Conservation (phyloP, 2,797 vertebrate genomes). For the Salarias fasciatus region DNA sequence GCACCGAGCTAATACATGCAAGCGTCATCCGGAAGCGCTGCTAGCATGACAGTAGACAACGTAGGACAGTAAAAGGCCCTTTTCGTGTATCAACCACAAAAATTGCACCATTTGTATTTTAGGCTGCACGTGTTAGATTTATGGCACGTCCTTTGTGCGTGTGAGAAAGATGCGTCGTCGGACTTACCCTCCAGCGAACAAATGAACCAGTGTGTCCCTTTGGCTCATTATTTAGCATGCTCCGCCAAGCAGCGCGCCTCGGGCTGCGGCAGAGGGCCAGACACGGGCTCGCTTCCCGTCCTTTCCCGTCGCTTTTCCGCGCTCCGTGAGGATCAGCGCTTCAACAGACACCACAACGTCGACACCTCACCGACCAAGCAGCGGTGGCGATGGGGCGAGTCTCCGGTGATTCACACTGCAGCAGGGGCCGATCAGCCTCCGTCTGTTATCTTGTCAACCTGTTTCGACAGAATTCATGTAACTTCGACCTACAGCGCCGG, state of each 20-base stretch:
- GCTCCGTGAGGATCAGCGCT: conserved; percentile 40
- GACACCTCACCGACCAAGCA: conserved; percentile 28
- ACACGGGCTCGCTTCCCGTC: conserved; percentile 31
- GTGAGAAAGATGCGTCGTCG: no score
- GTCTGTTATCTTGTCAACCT: no score
- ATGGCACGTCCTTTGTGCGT: no score
- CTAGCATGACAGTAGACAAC: no score
- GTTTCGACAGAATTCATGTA: conserved; percentile 1
- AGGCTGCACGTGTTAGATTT: no score
- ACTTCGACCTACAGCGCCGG: background rate
- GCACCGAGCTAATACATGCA: no score
- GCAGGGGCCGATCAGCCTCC: conserved; percentile 45
- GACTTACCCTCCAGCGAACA: conserved; percentile 96
- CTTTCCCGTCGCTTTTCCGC: conserved; percentile 21
- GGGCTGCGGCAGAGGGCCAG: conserved; percentile 59
- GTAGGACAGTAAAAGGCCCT: no score
- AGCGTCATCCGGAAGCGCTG: no score
- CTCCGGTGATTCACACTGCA: conserved; percentile 66
- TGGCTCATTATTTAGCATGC: conserved; percentile 96
- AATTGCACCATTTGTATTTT: no score
- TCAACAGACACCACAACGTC: conserved; percentile 41
- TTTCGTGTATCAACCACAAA: no score
- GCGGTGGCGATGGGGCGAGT: conserved; percentile 37
- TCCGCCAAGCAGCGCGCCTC: conserved; percentile 69
- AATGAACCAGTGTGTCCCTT: conserved; percentile 95